Percentiles rank a stretch among this genome's conserved stretches.
phyloP scores from a whole-genome alignment of 2,888 invertebrate genomes.

The Copidosoma aretas region DNA sequence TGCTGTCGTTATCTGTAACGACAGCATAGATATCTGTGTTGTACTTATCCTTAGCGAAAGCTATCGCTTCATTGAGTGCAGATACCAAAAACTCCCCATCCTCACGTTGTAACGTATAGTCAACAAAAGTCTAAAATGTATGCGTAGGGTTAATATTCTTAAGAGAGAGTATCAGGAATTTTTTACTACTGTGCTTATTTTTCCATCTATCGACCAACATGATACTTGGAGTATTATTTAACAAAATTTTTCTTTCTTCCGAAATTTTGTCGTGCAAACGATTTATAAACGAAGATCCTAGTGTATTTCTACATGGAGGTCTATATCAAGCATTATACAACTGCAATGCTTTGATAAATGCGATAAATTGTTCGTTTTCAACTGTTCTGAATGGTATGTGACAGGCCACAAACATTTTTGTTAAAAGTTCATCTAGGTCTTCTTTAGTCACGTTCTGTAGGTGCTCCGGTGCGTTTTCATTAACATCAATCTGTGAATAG shows the following conservation, averaged over 20 bases:
- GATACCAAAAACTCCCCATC: background rate
- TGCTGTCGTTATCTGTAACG: constrained; percentile 6
- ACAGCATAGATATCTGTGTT: background rate
- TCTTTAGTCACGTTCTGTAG: no score
- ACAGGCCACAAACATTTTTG: background rate
- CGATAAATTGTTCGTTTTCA: background rate
- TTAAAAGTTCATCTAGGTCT: background rate
- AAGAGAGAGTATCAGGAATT: background rate
- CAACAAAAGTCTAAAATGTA: constrained; percentile 1
- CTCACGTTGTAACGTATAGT: background rate
- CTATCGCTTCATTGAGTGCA: background rate
- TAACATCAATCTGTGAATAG: no score
- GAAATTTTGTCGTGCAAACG: background rate
- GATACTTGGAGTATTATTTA: background rate
- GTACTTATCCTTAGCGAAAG: constrained; percentile 1
- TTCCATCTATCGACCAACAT: background rate
- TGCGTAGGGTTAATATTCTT: background rate
- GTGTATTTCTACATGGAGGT: background rate
- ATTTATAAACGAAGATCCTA: background rate
- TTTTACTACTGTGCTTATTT: constrained; percentile 1
- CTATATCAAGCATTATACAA: background rate
- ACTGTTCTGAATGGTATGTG: background rate
- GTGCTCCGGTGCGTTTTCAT: no score
- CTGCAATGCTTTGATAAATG: background rate
- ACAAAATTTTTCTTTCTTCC: background rate